Conservation (phyloP, 2,113 vertebrate species). For the Cyrtonyx montezumae region DNA sequence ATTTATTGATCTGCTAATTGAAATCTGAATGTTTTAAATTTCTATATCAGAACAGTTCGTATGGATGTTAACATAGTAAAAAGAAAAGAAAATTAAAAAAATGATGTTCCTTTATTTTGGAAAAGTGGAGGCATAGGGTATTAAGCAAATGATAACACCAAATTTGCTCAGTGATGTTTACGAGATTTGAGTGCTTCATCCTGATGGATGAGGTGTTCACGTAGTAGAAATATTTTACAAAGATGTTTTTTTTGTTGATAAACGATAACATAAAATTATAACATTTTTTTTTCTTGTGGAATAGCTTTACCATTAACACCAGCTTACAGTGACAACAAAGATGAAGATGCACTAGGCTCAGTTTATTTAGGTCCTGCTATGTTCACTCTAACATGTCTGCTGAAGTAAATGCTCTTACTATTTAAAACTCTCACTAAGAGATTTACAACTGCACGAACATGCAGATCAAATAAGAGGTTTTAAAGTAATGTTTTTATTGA, state of each 20-base stretch:
- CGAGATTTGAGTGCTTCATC: conserved; percentile 23
- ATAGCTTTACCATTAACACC: conserved; percentile 7
- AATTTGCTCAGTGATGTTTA: conserved; percentile 41
- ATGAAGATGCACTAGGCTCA: not conserved
- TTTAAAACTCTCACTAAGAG: not conserved
- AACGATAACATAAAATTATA: too few species aligned
- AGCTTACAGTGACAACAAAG: not conserved
- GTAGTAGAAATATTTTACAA: conserved; percentile 27
- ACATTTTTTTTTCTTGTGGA: conserved; percentile 24
- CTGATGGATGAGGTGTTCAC: conserved; percentile 37
- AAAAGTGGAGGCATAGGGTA: not conserved
- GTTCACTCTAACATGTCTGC: not conserved
- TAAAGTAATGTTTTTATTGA: not conserved
- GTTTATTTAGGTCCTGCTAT: not conserved
- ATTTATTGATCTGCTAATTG: not conserved
- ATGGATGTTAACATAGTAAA: not conserved
- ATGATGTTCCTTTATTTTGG: not conserved
- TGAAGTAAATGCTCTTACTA: not conserved
- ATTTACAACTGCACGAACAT: not conserved
- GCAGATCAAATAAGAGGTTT: fast-evolving
- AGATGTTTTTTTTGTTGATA: too few species aligned
- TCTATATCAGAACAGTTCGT: not conserved
- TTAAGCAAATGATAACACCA: conserved; percentile 47
- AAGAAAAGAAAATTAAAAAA: not conserved
- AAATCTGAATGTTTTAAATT: not conserved